A percentile compares a stretch with the other conserved stretches of the same genome.
These are phyloP conservation scores for Xenus cinereus DNA, from an alignment of 2,113 vertebrate genomes.

Conservation along the genomic window DNA sequence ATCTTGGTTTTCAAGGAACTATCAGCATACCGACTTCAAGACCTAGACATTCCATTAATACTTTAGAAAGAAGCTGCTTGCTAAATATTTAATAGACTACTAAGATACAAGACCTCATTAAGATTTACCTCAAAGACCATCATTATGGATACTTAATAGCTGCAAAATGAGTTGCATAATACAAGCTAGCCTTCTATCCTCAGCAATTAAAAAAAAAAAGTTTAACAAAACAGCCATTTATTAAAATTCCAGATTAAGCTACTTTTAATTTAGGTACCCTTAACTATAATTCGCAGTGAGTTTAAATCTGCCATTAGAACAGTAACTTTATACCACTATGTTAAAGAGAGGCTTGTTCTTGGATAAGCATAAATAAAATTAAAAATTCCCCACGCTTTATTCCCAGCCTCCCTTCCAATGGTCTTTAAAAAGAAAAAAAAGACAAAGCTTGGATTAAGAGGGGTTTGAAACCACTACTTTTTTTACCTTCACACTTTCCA, in stretches of 20 bases:
- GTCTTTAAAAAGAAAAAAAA: neutral
- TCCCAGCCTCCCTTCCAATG: neutral
- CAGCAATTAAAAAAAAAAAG: neutral
- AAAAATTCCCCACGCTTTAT: neutral
- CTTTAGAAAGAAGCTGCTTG: neutral
- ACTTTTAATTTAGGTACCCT: neutral
- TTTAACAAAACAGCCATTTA: neutral
- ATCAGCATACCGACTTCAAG: neutral
- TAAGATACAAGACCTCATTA: neutral
- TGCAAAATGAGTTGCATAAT: neutral
- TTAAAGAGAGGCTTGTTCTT: neutral
- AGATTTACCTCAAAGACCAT: neutral
- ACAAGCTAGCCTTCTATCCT: neutral
- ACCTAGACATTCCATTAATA: neutral
- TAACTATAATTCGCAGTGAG: neutral
- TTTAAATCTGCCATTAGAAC: neutral
- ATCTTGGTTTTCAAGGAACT: neutral
- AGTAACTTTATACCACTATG: neutral
- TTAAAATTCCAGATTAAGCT: neutral
- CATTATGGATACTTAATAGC: neutral
- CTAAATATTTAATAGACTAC: neutral
- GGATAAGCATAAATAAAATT: neutral
- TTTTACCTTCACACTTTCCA: conserved; percentile 92
- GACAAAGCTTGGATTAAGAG: neutral
- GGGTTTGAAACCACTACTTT: neutral